phyloP scores from a whole-genome alignment of 2,113 vertebrate genomes.

The Otis tarda region DNA sequence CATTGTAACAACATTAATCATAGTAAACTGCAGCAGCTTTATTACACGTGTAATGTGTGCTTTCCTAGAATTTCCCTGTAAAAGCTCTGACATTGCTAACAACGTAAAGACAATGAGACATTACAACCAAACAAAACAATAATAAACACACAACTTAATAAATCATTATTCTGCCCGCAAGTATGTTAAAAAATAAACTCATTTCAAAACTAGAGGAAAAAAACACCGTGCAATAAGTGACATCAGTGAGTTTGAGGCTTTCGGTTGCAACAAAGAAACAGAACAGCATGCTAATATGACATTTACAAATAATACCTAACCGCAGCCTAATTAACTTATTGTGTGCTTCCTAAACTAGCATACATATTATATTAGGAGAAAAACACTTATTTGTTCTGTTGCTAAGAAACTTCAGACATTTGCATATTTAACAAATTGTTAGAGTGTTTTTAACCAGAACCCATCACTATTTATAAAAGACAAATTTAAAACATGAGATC shows the following conservation, averaged over 20 bases:
- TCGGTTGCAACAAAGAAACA: constrained; percentile 63
- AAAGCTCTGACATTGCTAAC: constrained; percentile 43
- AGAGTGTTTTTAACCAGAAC: constrained; percentile 71
- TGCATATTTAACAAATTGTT: constrained; percentile 78
- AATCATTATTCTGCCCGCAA: constrained; percentile 68
- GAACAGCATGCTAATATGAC: constrained; percentile 79
- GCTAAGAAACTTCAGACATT: constrained; percentile 77
- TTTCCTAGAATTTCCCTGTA: constrained; percentile 46
- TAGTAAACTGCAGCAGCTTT: constrained; percentile 41
- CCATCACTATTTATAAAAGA: constrained; percentile 72
- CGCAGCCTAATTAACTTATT: constrained; percentile 80
- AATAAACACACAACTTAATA: constrained; percentile 51
- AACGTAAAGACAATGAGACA: constrained; percentile 42
- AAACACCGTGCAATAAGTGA: constrained; percentile 36
- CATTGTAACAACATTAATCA: constrained; percentile 59
- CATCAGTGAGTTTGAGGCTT: constrained; percentile 63
- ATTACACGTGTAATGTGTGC: constrained; percentile 41
- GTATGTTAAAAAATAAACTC: constrained; percentile 61
- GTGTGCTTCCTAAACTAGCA: constrained; percentile 77
- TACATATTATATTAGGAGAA: constrained; percentile 72
- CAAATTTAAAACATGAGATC: constrained; percentile 73
- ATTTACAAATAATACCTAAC: constrained; percentile 81
- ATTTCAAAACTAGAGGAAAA: constrained; percentile 34
- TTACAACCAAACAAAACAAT: constrained; percentile 44
- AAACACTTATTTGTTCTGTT: constrained; percentile 79